Evolutionary conservation across 1,140 invertebrate species (phyloP), one percentile per base, ranked within the genome.

Genomic region (Listronotus oregonensis): DNA sequence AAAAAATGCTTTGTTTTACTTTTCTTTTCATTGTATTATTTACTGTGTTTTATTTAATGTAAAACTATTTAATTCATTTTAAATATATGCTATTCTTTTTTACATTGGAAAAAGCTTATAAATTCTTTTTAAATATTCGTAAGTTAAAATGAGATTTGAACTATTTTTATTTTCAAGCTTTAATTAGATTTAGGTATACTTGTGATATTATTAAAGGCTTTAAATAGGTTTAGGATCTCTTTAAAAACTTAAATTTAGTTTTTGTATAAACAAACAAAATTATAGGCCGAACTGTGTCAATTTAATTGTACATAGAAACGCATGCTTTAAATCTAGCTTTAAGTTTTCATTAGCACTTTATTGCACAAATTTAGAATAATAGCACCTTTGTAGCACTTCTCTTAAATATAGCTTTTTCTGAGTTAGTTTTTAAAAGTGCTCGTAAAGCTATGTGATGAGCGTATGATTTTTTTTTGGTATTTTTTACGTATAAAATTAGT

Each of bases 231-330:
- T 67, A 56, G 40, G 46, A 44, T 46, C 50, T 63, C 39, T 50
- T 34, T 21, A 7, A 17, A 46, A 34, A 5, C n/a, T 51, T 61
- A 27, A 40, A 18, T 50, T 37, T 56, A 64, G 47, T 51, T 49
- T 62, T 51, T 49, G 34, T 37, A 8, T 10, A 10, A 9, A 37
- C 2, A 54, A 51, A 55, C 17, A 58, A 64, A 65, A 52, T 60
- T 51, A 75, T 75, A 72, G 73, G 73, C 73, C 73, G 73, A 73
- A 64, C 70, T 69, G 73, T 75, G 73, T 75, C 73, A 75, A 75
- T 75, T 68, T 55, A 64, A 59, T 56, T 71, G 71, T 75, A 73
- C 61, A 75, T 73, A 73, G 64, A 70, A 62, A 67, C 14, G 70
- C 67, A 74, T 73, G 69, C 67, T 71, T 69, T 67, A 66, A 60